phyloP scores from a whole-genome alignment of 2,888 invertebrate genomes.

The Troglohyphantes excavatus region DNA sequence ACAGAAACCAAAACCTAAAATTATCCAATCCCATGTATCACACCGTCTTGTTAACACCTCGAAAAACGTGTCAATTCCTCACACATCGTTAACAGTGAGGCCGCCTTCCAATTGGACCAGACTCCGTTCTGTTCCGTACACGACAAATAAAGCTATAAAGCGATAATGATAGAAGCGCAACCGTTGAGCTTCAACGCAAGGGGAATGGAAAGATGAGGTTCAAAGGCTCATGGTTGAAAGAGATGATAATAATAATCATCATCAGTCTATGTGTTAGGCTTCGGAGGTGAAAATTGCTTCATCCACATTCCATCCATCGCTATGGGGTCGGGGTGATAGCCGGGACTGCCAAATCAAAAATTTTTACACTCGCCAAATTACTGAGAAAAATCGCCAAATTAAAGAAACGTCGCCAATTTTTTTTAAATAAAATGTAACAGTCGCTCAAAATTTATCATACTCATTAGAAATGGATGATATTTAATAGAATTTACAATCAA shows the following conservation, averaged over 20 bases:
- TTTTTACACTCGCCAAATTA: no score
- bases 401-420: no score
- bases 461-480: no score
- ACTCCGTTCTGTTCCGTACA: neutral
- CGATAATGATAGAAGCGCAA: constrained; percentile 69
- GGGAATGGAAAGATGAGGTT: constrained; percentile 24
- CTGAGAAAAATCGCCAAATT: no score
- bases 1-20: neutral
- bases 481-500: no score
- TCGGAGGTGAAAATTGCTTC: constrained; percentile 72
- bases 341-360: no score
- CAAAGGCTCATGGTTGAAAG: constrained; percentile 10
- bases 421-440: no score
- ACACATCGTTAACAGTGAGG: neutral
- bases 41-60: neutral
- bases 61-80: constrained; percentile 9
- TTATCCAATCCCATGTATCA: neutral
- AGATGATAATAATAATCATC: constrained; percentile 40
- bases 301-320: constrained; percentile 55
- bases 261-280: neutral
- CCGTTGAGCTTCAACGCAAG: neutral
- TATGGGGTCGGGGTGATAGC: constrained; percentile 52
- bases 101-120: neutral
- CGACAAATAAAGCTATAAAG: constrained; percentile 78
- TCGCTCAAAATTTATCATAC: no score